Conservation (phyloP, 2,888 invertebrate genomes). For the Crepidodera aurea region DNA sequence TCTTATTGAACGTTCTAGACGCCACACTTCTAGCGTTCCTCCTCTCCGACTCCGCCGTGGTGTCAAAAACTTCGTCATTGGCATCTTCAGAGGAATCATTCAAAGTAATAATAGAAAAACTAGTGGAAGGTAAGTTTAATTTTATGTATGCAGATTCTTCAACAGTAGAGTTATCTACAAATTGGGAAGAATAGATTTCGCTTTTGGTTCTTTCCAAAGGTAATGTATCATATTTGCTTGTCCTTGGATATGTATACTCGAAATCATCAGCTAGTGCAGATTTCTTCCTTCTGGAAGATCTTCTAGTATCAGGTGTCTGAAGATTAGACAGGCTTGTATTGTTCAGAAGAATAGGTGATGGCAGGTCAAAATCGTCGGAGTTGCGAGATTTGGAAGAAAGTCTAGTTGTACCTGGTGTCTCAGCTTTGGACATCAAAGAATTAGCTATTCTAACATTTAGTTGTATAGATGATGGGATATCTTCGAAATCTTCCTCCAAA, state of each 20-base stretch:
- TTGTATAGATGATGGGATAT: neutral
- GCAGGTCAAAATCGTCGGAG: neutral
- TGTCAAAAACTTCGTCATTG: neutral
- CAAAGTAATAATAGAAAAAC: no score
- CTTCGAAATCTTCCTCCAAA: neutral
- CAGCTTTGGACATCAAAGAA: neutral
- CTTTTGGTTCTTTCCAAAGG: neutral
- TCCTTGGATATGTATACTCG: neutral
- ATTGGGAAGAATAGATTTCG: neutral
- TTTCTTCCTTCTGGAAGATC: slow-evolving; percentile 15
- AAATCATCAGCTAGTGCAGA: slow-evolving; percentile 10
- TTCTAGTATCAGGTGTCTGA: neutral
- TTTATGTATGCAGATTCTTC: no score
- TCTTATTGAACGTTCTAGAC: neutral
- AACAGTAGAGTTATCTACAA: no score
- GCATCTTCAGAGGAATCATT: neutral
- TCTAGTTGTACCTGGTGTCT: neutral
- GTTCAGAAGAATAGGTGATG: neutral
- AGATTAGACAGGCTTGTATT: neutral
- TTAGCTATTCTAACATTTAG: neutral
- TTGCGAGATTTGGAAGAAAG: neutral
- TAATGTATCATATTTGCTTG: neutral
- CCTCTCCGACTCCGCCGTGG: neutral
- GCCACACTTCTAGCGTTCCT: neutral
- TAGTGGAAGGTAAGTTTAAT: no score